Evolutionary conservation across 2,113 vertebrate genomes (phyloP).

Genomic region (Dipodomys spectabilis): DNA sequence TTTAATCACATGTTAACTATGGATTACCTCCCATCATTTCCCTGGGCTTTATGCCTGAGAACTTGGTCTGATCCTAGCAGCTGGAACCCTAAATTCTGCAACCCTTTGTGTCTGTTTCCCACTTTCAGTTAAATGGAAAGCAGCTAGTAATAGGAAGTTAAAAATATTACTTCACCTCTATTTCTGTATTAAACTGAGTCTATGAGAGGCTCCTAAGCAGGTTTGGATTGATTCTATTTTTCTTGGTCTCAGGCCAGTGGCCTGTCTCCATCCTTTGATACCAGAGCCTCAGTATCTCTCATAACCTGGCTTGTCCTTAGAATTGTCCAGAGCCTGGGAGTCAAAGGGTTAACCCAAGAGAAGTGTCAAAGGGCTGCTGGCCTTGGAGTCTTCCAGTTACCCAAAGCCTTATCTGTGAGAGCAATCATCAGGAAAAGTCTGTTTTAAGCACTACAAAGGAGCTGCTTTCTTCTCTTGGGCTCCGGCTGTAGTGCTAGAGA

Average conservation of each 20-base stretch:
- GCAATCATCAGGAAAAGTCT: conserved; percentile 67
- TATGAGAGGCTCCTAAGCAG: background rate
- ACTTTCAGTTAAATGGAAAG: background rate
- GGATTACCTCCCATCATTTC: background rate
- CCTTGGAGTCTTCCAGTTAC: conserved; percentile 68
- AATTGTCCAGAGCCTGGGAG: background rate
- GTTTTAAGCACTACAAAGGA: conserved; percentile 80
- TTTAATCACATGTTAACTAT: background rate
- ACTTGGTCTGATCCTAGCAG: background rate
- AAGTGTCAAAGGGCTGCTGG: conserved; percentile 38
- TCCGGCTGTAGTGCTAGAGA: conserved; percentile 80
- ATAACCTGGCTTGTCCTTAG: background rate
- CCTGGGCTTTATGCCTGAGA: background rate
- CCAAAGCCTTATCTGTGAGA: conserved; percentile 78
- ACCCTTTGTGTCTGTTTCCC: background rate
- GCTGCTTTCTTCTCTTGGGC: conserved; percentile 66
- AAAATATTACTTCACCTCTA: background rate
- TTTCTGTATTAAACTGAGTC: background rate
- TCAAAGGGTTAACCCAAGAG: conserved; percentile 64
- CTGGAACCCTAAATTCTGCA: background rate
- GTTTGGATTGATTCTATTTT: background rate
- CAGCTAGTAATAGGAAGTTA: background rate
- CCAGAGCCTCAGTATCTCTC: background rate
- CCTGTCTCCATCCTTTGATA: too few relatives aligned
- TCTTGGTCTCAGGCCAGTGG: fast-evolving